These are phyloP conservation scores for Micromussa lordhowensis DNA, from an alignment of 92 coral and sea anemone genomes.

Conservation along the genomic window DNA sequence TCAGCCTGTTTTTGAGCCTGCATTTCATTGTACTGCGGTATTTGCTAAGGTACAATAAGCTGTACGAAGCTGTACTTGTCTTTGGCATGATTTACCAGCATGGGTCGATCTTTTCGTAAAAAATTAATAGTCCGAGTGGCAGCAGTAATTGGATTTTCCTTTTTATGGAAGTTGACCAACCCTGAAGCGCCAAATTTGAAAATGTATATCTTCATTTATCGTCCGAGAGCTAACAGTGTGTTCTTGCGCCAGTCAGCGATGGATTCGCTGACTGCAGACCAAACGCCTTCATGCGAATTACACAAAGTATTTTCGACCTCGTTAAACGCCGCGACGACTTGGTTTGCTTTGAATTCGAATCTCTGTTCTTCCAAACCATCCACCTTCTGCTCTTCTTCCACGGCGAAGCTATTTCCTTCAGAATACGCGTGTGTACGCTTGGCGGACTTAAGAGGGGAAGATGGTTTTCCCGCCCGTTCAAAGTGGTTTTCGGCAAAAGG, in stretches of 20 bases:
- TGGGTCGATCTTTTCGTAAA: no score
- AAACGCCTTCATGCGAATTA: background rate
- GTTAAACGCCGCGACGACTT: background rate
- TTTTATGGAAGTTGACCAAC: no score
- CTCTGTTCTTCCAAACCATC: background rate
- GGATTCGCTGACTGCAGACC: background rate
- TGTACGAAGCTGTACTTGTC: no score
- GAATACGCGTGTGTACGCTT: background rate
- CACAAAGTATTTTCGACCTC: background rate
- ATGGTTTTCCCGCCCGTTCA: no score
- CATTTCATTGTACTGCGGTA: no score
- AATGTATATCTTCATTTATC: background rate
- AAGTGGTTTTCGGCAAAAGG: no score
- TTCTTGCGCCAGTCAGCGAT: background rate
- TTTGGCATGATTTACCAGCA: no score
- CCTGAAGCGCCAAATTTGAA: conserved; percentile 14
- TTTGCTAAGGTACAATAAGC: no score
- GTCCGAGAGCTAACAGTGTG: background rate
- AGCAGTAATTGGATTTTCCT: no score
- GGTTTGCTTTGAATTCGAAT: conserved; percentile 9
- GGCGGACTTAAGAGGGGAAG: background rate
- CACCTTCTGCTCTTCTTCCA: background rate
- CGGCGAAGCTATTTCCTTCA: background rate
- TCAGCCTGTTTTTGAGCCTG: no score
- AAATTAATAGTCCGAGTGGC: no score